Conservation (phyloP, 2,797 vertebrate genomes). For the Lacerta viridis region DNA sequence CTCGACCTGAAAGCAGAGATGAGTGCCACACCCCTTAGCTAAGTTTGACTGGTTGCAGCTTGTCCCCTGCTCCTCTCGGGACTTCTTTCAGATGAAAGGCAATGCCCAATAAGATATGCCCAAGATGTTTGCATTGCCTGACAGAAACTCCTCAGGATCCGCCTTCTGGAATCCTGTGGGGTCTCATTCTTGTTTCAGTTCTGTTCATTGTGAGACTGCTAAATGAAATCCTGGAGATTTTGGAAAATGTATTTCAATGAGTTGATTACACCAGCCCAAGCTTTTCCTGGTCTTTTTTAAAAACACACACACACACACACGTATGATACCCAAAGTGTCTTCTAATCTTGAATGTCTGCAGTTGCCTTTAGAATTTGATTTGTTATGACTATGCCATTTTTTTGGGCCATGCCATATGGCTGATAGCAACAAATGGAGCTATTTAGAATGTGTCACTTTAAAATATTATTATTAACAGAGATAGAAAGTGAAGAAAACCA, state of each 20-base stretch:
- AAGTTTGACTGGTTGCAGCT: not conserved
- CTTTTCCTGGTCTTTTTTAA: not conserved
- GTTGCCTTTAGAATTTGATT: not conserved
- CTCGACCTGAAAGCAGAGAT: no score
- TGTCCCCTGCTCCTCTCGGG: not conserved
- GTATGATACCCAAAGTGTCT: not conserved
- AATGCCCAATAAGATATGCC: not conserved
- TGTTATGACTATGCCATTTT: not conserved
- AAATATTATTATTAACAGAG: no score
- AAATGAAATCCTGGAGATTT: not conserved
- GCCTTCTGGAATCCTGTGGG: not conserved
- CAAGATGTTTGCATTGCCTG: not conserved
- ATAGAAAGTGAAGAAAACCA: no score
- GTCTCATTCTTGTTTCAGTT: not conserved
- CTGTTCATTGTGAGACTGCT: not conserved
- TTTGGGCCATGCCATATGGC: not conserved
- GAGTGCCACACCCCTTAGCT: no score
- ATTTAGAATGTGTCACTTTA: no score
- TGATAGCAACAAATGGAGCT: not conserved
- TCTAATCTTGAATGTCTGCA: not conserved
- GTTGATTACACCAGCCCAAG: not conserved
- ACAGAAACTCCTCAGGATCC: not conserved
- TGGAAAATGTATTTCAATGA: not conserved
- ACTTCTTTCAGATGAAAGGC: not conserved
- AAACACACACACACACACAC: no score